Conservation (phyloP, 2,113 vertebrate species). For the Rhinolophus ferrumequinum region DNA sequence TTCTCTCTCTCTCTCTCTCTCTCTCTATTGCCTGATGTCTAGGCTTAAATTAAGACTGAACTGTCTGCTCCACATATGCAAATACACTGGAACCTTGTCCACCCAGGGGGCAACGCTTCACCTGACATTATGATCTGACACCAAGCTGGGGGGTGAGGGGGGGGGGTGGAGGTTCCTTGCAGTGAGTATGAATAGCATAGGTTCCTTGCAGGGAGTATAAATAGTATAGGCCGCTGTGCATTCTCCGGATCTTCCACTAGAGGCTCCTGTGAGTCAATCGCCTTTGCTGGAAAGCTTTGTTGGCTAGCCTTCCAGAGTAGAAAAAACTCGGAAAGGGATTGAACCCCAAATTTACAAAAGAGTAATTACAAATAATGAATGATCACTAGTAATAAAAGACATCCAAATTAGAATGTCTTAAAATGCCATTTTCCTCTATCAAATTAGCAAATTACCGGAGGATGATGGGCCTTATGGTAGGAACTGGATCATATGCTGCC, state of each 20-base stretch:
- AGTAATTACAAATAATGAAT: constrained; percentile 4
- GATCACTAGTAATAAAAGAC: not conserved
- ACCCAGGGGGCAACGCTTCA: not conserved
- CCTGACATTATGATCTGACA: not conserved
- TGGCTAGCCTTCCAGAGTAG: not conserved
- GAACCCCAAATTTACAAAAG: constrained; percentile 18
- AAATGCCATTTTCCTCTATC: not conserved
- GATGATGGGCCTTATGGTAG: not conserved
- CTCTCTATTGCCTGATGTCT: not conserved
- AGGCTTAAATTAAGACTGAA: not conserved
- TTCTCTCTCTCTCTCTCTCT: not conserved
- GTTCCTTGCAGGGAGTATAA: not conserved
- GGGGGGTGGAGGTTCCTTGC: not conserved
- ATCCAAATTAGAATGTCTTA: not conserved
- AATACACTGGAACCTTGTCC: not conserved
- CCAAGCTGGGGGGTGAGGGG: not conserved
- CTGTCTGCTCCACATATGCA: not conserved
- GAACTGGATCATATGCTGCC: not conserved
- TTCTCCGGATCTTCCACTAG: not conserved
- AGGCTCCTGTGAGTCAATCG: not conserved
- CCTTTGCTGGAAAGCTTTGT: not conserved
- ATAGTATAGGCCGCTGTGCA: not conserved
- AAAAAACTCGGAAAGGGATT: not conserved
- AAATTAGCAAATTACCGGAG: not conserved
- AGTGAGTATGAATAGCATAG: too few species aligned